Base-by-base conservation (phyloP, 2,797 vertebrate species). In the Kryptolebias ocellatus region DNA sequence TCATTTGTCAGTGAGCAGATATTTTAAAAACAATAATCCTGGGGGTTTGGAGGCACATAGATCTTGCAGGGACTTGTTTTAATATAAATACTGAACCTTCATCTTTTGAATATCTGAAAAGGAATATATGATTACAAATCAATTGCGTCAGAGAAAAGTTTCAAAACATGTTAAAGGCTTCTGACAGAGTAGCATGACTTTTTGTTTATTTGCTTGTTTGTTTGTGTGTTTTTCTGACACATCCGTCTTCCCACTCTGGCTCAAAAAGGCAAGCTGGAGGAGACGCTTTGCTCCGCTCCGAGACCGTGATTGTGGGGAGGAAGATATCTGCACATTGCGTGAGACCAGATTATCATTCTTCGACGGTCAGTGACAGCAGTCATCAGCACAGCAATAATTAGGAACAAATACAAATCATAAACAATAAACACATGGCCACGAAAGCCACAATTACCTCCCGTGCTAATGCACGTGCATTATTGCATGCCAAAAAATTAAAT, bases 401-500 rank as follows among this genome's bases (percentile, higher is more conserved):
- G 80, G 88, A 91, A 89, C 85, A 93, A 92, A 93, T 92, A 90
- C 87, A 90, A 93, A 89, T 80, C 83, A 92, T 88, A 93, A 93
- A 90, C 94, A 93, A 90, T 92, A 90, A 92, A 92, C 89, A 90
- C 76, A 72, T 87, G 82, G 78, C 93, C 92, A 81, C 90, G 83
- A 90, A 94, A 93, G 62, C 91, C 92, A 72, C 83, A 79, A 75
- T 85, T 46, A 34, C 90, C 81, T 91, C 80, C 86, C 79, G 69
- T 86, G 85, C 83, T 81, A 78, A 79, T 83, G 78, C 76, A 53
- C 73, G 49, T 44, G 20, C 20, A 24, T 24, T 24, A 24, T 1
- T 24, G 81, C 78, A 89, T 56, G 88, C 85, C 89, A 92, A 93
- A 92, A 90, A 91, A 90, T 77, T 66, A 89, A 93, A 92, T 92